Evolutionary conservation across 1,140 invertebrate genomes (phyloP).

Genomic region (Drosophila tropicalis): DNA sequence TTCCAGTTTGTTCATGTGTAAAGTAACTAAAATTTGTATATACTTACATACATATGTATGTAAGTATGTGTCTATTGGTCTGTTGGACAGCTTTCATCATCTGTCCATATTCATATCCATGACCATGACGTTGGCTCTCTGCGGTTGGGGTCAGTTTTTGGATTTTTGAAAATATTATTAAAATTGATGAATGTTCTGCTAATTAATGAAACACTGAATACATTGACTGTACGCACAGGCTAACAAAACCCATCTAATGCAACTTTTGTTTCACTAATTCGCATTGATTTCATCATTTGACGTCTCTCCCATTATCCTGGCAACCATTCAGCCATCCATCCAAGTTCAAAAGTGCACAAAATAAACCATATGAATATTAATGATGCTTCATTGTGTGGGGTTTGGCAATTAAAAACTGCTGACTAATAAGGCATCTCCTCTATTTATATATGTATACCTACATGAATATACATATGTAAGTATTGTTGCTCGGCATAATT

Average conservation of each 20-base stretch:
- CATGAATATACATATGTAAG: no score
- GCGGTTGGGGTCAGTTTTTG: constrained; percentile 36
- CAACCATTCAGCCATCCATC: background rate
- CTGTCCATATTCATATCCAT: constrained; percentile 6
- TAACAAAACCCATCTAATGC: constrained; percentile 54
- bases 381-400: constrained; percentile 61
- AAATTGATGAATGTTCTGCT: constrained; percentile 82
- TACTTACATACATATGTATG: background rate
- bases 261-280: constrained; percentile 64
- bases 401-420: constrained; percentile 19
- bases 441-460: background rate
- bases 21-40: constrained; percentile 45
- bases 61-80: constrained; percentile 14
- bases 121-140: background rate
- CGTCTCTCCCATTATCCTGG: background rate
- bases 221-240: background rate
- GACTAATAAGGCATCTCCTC: constrained; percentile 41
- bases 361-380: constrained; percentile 64
- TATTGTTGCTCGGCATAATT: background rate
- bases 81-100: constrained; percentile 20
- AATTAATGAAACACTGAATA: constrained; percentile 60
- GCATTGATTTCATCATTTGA: constrained; percentile 49
- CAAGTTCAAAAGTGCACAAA: constrained; percentile 4
- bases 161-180: constrained; percentile 71
- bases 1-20: constrained; percentile 46